Evolutionary conservation across 1,140 invertebrate genomes (phyloP), one percentile per base, ranked within the genome.

Genomic region (Drosophila miranda): DNA sequence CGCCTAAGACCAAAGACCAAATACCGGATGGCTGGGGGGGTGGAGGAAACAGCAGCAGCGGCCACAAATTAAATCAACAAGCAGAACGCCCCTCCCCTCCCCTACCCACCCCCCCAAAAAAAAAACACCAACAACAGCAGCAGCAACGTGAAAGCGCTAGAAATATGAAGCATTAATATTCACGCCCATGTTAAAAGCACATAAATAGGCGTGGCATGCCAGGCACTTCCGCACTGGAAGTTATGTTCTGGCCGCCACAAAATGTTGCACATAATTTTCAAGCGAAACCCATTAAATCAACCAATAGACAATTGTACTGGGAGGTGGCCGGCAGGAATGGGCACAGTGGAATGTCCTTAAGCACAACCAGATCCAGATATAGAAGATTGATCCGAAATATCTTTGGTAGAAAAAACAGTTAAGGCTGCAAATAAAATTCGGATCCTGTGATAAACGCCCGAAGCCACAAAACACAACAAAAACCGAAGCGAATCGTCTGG

Each of bases 31-130:
- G 34, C 8, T 4, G 50, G 11, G 2, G 42, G 50, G 63, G 64
- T 19, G 58, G 8, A 38, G 11, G 11, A 38, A 38, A 38, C 13
- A 16, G 14, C 43, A 19, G 34, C 55, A 48, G 53, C 57, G 74
- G 70, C 61, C 76, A 71, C 81, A 86, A 87, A 86, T 81, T 87
- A 87, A 86, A 86, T 86, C 82, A 86, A 86, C 81, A 86, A 87
- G 82, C 67, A 50, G 19, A 54, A 66, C 53, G 21, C 28, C 21
- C 21, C 26, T 45, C 8, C 23, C 23, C 23, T 5, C 23, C 23
- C 3, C 23, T 5, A 6, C 23, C 23, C 23, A 0, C 0, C 23
- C 3, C 3, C 41, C 49, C 51, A 30, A 49, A 45, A 73, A 3
- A 26, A 26, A 3, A 66, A 66, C 16, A 30, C n/a, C 9, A n/a